Percentiles rank a stretch among this genome's conserved stretches.
Evolutionary conservation across 2,113 vertebrate genomes (phyloP).

Genomic region (Percopsis transmontana): DNA sequence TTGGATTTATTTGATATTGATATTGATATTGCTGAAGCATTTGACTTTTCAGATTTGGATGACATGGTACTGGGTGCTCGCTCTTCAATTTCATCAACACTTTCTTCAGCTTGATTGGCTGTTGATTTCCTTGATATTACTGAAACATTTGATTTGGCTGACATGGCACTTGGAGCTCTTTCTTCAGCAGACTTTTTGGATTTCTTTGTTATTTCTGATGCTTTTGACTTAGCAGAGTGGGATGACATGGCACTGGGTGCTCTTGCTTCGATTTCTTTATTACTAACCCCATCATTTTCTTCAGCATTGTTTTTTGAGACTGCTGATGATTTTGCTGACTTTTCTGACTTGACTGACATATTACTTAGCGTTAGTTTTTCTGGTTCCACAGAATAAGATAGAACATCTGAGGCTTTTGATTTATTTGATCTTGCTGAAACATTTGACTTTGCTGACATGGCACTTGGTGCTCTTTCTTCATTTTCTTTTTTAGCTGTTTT

Average conservation of each 20-base stretch:
- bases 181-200: not conserved
- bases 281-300: constrained; percentile 26
- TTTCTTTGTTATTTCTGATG: constrained; percentile 51
- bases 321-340: constrained; percentile 33
- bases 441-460: constrained; percentile 52
- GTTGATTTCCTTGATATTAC: constrained; percentile 21
- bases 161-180: not conserved
- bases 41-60: constrained; percentile 11
- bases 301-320: constrained; percentile 39
- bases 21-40: constrained; percentile 44
- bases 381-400: constrained; percentile 16
- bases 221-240: constrained; percentile 49
- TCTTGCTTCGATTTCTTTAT: constrained; percentile 5
- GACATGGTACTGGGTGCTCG: not conserved
- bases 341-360: constrained; percentile 10
- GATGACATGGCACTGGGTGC: constrained; percentile 21
- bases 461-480: constrained; percentile 31
- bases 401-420: constrained; percentile 50
- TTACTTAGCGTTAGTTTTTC: constrained; percentile 21
- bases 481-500: not conserved
- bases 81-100: constrained; percentile 2
- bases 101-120: constrained; percentile 2
- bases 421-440: constrained; percentile 44
- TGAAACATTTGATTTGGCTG: constrained; percentile 22
- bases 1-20: constrained; percentile 29